phyloP scores from a whole-genome alignment of 1,140 invertebrate species.

The Paraescarpia echinospica region DNA sequence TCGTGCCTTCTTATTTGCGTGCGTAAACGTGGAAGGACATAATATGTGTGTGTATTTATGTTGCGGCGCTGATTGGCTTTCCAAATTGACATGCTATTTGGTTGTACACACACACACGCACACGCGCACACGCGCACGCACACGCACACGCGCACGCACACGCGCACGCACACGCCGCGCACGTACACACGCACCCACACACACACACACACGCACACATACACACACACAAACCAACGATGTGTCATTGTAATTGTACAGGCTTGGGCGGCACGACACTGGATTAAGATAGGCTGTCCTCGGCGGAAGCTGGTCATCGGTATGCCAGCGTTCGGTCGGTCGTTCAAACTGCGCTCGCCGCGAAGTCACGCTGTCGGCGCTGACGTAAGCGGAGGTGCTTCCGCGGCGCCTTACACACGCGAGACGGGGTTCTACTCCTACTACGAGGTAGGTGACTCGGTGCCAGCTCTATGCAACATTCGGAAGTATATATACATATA shows the following conservation, averaged over 20 bases:
- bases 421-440: slow-evolving; percentile 90
- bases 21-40: no score
- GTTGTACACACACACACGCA: neutral
- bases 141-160: no score
- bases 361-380: slow-evolving; percentile 85
- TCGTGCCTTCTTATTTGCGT: no score
- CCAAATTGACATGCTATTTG: neutral
- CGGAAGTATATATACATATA: neutral
- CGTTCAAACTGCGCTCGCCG: slow-evolving; percentile 72
- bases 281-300: slow-evolving; percentile 76
- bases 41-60: no score
- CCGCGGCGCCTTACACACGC: slow-evolving; percentile 78
- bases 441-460: slow-evolving; percentile 69
- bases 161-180: no score
- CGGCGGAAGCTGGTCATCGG: slow-evolving; percentile 81
- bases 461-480: no score
- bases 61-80: no score
- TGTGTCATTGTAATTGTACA: neutral
- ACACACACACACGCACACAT: no score
- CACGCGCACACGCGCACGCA: no score
- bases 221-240: neutral
- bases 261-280: slow-evolving; percentile 58
- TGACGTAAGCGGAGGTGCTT: slow-evolving; percentile 70
- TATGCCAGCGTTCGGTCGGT: slow-evolving; percentile 86
- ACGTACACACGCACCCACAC: no score